Evolutionary conservation across 2,113 vertebrate genomes (phyloP).

Genomic region (Shinisaurus crocodilurus): DNA sequence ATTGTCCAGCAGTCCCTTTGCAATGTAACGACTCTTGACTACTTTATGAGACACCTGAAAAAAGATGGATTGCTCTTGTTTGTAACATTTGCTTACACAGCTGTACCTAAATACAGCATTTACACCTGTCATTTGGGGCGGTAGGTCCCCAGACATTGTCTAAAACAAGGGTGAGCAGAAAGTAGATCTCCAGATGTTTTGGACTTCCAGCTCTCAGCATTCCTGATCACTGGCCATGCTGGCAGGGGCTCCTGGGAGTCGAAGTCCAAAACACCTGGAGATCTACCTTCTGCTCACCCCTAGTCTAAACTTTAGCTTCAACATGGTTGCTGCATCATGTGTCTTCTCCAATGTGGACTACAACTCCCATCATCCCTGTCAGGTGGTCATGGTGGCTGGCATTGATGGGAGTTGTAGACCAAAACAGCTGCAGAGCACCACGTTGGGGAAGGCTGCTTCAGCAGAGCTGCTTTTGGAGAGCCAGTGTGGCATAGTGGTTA

Average conservation of each 20-base stretch:
- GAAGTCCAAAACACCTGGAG: no score
- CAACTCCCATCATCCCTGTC: background rate
- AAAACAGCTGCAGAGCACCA: background rate
- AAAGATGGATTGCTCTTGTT: slow-evolving; percentile 38
- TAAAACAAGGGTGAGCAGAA: background rate
- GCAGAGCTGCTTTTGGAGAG: no score
- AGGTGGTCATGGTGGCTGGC: background rate
- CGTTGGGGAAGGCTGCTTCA: no score
- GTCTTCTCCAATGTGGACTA: background rate
- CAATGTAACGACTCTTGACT: slow-evolving; percentile 39
- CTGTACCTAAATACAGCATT: background rate
- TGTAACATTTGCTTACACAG: slow-evolving; percentile 46
- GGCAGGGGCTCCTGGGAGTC: no score
- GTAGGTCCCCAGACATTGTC: background rate
- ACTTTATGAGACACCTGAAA: slow-evolving; percentile 62
- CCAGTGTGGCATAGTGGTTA: no score
- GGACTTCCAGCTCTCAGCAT: no score
- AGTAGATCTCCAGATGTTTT: no score
- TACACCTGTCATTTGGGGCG: background rate
- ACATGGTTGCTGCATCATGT: background rate
- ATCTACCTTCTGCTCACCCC: no score
- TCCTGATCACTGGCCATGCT: no score
- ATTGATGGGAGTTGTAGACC: background rate
- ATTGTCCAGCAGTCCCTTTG: slow-evolving; percentile 59
- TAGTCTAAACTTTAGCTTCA: background rate